These are phyloP conservation scores for Orthosia gothica DNA, from an alignment of 2,888 invertebrate species.

Conservation along the genomic window DNA sequence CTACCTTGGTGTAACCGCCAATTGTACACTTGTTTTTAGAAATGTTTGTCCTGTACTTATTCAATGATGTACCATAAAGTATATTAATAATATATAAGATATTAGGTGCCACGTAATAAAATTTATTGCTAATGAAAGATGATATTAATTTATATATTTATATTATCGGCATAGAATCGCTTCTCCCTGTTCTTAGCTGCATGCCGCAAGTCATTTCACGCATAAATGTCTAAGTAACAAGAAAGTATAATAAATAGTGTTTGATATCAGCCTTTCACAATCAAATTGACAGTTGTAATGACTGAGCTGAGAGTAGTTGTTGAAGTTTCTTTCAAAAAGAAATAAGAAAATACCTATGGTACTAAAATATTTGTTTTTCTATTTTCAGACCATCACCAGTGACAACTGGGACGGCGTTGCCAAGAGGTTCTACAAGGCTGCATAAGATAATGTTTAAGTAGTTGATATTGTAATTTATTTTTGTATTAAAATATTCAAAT, in stretches of 20 bases:
- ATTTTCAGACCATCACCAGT: constrained; percentile 69
- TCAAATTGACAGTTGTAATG: too few species aligned
- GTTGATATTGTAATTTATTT: constrained; percentile 50
- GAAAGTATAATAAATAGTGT: too few species aligned
- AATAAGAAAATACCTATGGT: background rate
- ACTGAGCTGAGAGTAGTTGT: background rate
- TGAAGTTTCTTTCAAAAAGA: background rate
- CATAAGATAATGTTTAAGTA: constrained; percentile 50
- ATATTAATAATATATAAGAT: too few species aligned
- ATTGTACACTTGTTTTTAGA: too few species aligned
- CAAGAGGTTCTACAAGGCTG: constrained; percentile 70
- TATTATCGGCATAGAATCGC: background rate
- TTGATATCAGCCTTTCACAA: too few species aligned
- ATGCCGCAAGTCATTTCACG: too few species aligned
- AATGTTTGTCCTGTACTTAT: too few species aligned
- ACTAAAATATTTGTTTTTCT: background rate
- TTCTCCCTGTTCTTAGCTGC: too few species aligned
- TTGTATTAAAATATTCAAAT: constrained; percentile 25
- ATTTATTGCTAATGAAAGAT: constrained; percentile 1
- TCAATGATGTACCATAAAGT: too few species aligned
- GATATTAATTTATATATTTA: background rate
- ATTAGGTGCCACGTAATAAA: background rate
- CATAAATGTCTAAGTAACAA: too few species aligned
- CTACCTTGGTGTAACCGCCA: too few species aligned
- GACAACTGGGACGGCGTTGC: constrained; percentile 72